These are phyloP conservation scores for Nymphicus hollandicus DNA, from an alignment of 2,113 vertebrate genomes.

Conservation along the genomic window DNA sequence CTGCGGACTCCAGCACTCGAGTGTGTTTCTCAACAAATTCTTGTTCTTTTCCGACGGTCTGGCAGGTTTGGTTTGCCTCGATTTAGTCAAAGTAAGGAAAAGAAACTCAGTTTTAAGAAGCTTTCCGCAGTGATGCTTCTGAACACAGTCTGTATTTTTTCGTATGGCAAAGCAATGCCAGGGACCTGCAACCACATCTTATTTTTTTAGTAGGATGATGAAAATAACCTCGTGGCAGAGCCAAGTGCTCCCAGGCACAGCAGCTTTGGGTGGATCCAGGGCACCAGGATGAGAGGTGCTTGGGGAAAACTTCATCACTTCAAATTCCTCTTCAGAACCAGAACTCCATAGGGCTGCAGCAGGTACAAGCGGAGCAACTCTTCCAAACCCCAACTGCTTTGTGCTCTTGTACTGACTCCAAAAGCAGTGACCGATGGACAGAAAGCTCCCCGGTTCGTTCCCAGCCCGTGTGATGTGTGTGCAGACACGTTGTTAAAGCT, in stretches of 20 bases:
- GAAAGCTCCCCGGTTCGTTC: neutral
- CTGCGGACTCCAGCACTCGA: neutral
- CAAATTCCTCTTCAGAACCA: neutral
- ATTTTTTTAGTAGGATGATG: neutral
- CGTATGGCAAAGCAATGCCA: neutral
- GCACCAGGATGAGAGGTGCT: neutral
- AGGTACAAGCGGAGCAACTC: fast-evolving
- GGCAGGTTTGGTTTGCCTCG: neutral
- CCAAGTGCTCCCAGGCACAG: fast-evolving
- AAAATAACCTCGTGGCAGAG: neutral
- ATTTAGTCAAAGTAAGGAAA: neutral
- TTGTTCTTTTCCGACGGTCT: neutral
- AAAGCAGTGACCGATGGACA: neutral
- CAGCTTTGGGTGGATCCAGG: neutral
- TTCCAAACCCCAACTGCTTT: neutral
- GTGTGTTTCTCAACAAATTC: neutral
- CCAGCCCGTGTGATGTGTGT: neutral
- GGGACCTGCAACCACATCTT: neutral
- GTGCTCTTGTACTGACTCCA: neutral
- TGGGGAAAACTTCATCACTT: neutral
- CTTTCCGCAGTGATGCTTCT: neutral
- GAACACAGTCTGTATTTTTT: neutral
- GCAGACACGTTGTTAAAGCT: neutral
- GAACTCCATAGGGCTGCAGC: neutral
- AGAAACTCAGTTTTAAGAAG: neutral